These are phyloP conservation scores for Philonicus albiceps DNA, from an alignment of 2,888 invertebrate genomes.

Conservation along the genomic window DNA sequence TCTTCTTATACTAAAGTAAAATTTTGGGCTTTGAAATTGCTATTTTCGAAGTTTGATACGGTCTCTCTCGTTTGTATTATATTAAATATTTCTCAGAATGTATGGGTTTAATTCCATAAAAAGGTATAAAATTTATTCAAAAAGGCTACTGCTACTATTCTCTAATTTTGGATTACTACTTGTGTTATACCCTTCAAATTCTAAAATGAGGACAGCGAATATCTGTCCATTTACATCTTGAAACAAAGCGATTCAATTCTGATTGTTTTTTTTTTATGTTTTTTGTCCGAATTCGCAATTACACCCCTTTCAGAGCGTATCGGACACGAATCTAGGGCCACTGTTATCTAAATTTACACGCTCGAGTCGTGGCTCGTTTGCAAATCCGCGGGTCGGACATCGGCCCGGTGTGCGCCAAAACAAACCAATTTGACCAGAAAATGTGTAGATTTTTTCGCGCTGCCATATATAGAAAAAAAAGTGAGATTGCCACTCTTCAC, in stretches of 20 bases:
- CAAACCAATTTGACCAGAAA: constrained; percentile 23
- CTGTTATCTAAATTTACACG: constrained; percentile 38
- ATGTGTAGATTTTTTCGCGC: constrained; percentile 21
- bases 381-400: neutral
- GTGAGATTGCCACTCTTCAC: constrained; percentile 6
- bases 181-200: neutral
- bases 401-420: neutral
- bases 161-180: neutral
- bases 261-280: too few relatives aligned
- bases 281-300: constrained; percentile 24
- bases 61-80: too few relatives aligned
- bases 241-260: constrained; percentile 23
- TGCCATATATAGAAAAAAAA: neutral
- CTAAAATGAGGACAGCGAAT: neutral
- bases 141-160: too few relatives aligned
- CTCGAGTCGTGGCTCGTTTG: constrained; percentile 4
- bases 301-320: constrained; percentile 11
- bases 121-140: too few relatives aligned
- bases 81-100: too few relatives aligned
- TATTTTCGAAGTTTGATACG: too few relatives aligned
- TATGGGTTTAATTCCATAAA: too few relatives aligned
- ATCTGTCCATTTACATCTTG: constrained; percentile 1
- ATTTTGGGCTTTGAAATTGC: too few relatives aligned
- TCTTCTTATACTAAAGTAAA: too few relatives aligned
- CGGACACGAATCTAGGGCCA: constrained; percentile 11